Evolutionary conservation across 2,888 invertebrate species (phyloP), one percentile per base, ranked within the genome.

Genomic region (Antheraea assamensis): DNA sequence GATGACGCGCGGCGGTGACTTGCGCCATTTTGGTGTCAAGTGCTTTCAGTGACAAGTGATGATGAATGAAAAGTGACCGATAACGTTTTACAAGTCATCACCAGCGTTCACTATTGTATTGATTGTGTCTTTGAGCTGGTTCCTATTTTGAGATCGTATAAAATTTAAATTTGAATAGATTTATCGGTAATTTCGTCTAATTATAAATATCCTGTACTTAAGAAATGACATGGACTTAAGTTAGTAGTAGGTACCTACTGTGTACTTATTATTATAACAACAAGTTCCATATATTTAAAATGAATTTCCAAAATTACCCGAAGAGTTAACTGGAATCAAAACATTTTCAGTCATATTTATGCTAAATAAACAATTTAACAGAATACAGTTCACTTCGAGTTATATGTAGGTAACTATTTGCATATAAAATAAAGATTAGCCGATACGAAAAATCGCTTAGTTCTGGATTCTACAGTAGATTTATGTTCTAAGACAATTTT

Each of bases 11-110:
- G 30, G 42, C 58, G 42, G 42, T 55, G 73, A 70, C 70, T 73
- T 58, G 73, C 73, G 70, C 27, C 55, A 70, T 58, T 73, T 73
- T 58, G 70, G n/a, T 35, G 10, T 35, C 31, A 13, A 68, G 35
- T 68, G 68, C 4, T 31, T 24, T 68, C 68, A 13, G n/a, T 68
- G 68, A 68, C 68, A 68, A n/a, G 21, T 68, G 68, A 68, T 68
- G 68, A 68, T 68, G 35, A 68, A 35, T 68, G 35, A n/a, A 35
- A 35, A 68, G 68, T 68, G 68, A 35, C 68, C 35, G n/a, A 35
- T 35, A 35, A 68, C n/a, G n/a, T 21, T 68, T 35, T 35, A 21
- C 35, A 31, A 68, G n/a, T 68, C 68, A 68, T 31, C 31, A 17
- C 31, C 66, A 66, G 21, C 35, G 66, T 31, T 35, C 31, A 21